Conservation (phyloP, 2,797 vertebrate species). For the Manis pentadactyla region DNA sequence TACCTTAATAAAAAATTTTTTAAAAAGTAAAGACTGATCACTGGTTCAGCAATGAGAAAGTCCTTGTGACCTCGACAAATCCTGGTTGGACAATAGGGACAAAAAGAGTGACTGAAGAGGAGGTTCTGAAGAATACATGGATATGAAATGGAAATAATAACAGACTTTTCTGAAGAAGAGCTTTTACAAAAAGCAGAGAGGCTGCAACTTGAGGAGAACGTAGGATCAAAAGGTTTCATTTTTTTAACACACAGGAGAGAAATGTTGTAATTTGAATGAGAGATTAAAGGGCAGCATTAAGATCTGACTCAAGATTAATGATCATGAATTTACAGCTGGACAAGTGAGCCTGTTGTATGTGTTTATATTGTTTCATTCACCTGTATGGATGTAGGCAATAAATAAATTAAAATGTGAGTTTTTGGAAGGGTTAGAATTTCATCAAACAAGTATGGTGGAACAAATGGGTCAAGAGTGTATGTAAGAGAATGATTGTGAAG, state of each 20-base stretch:
- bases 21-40: not conserved
- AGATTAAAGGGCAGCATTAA: not conserved
- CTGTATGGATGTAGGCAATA: not conserved
- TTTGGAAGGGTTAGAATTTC: not conserved
- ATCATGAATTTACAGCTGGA: not conserved
- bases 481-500: not conserved
- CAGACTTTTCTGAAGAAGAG: not conserved
- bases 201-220: not conserved
- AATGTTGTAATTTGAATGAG: not conserved
- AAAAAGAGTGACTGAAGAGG: not conserved
- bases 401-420: not conserved
- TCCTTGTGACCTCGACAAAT: not conserved
- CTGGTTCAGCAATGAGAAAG: not conserved
- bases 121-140: not conserved
- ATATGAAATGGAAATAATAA: not conserved
- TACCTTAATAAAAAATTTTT: too few species aligned
- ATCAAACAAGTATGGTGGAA: too few species aligned
- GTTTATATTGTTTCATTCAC: not conserved
- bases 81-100: not conserved
- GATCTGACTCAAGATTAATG: not conserved
- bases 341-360: not conserved
- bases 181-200: not conserved
- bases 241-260: not conserved
- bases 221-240: not conserved
- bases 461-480: not conserved